A percentile compares a stretch with the other conserved stretches of the same genome.
These are phyloP conservation scores for Leptopterna dolabrata DNA, from an alignment of 2,888 invertebrate species.

Conservation along the genomic window DNA sequence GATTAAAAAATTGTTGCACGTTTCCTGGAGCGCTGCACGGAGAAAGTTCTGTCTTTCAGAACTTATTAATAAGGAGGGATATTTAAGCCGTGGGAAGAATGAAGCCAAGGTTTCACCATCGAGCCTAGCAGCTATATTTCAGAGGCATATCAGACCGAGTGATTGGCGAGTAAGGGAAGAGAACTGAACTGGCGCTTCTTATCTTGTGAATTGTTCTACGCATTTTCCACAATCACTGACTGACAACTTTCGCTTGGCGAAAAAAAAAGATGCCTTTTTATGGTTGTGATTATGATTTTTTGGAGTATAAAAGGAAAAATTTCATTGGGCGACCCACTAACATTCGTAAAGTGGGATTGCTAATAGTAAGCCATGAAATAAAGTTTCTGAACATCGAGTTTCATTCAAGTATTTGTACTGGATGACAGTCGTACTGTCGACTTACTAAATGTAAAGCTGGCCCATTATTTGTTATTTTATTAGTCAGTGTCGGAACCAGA, in stretches of 20 bases:
- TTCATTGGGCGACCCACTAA: not conserved
- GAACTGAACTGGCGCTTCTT: not conserved
- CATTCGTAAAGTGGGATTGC: not conserved
- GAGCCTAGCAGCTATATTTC: not conserved
- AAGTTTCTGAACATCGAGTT: no score
- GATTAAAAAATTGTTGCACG: not conserved
- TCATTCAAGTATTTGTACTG: no score
- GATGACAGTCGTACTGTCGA: no score
- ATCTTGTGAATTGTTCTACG: not conserved
- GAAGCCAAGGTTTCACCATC: not conserved
- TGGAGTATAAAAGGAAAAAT: not conserved
- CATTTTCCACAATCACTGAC: not conserved
- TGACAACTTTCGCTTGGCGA: not conserved
- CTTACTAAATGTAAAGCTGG: no score
- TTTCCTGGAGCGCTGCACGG: not conserved
- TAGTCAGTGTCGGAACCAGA: no score
- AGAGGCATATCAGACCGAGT: not conserved
- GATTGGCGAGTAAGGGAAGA: not conserved
- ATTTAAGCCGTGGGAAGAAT: constrained; percentile 3
- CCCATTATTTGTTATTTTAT: no score
- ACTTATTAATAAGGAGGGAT: not conserved
- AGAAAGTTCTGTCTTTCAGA: not conserved
- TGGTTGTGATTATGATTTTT: not conserved
- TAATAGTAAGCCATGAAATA: not conserved
- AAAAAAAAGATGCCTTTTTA: not conserved